Base-by-base conservation (phyloP, 2,797 vertebrate genomes). In the Bradypus variegatus region DNA sequence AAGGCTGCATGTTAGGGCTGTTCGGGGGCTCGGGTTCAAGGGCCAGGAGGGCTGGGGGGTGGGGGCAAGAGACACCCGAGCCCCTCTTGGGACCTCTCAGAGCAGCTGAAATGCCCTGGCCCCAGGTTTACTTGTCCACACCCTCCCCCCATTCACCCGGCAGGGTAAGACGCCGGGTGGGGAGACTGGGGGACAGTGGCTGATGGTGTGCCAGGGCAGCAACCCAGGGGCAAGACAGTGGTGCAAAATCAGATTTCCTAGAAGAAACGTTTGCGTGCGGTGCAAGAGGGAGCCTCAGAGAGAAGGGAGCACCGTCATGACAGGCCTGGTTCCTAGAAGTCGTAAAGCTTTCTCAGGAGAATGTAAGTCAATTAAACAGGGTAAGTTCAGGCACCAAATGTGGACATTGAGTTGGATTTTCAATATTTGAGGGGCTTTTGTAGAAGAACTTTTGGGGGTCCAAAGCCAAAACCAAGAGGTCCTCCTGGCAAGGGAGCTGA, bases 251-350 rank as follows among this genome's bases (percentile, higher is more conserved):
- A 0, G 13, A 5, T 58, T 65, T 84, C 31, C 72, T 5, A 5
- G 31, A 7, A 29, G 48, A 60, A 27, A 7, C 45, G 33, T n/a
- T n/a, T 4, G 6, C 6, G 1, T 2, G 38, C 13, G 4, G 3
- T 1, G 3, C 23, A 1, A 4, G 6, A 5, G 16, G 85, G 31
- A 25, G 16, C 62, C 84, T 45, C 13, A 31, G 14, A 33, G 2
- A 58, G 69, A 33, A n/a, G 2, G 18, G 7, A n/a, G 16, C 9
- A 1, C 89, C 18, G 0, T 73, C 1, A 0, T 0, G 13, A 9
- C 2, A 2, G 18, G 21, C 1, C 0, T 5, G 5, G 3, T 18
- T n/a, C 16, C 65, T 25, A 3, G 19, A 45, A 64, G 10, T 12
- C 7, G 0, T 5, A 1, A 16, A 2, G 18, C 15, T 31, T 48